Base-by-base conservation (phyloP, 1,140 invertebrate species). In the Zaprionus inermis region DNA sequence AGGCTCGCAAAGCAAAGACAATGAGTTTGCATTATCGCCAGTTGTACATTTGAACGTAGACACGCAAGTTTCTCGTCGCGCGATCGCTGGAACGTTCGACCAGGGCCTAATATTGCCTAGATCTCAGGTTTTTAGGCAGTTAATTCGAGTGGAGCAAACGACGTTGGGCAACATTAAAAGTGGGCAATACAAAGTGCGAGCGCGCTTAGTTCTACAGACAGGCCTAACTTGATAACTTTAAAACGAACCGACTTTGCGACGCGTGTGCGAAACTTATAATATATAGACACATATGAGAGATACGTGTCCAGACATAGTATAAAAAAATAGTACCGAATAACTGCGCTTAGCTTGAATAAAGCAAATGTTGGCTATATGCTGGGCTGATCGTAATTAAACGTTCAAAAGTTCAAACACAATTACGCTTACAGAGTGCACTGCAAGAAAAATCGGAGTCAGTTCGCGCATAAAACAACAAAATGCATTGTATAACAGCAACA, bases 11-110 rank as follows among this genome's bases (percentile, higher is more conserved):
- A 51, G 68, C 46, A 66, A 73, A 82, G 67, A 66, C 81, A 89
- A 88, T 89, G 85, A 90, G 84, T 72, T 83, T 64, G 80, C 84
- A 75, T 73, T 88, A 74, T 74, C 66, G 78, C 61, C 84, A 88
- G 84, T 88, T 84, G 81, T 72, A 75, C 68, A 61, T 72, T 88
- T 88, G 79, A 75, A 83, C 83, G 77, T 61, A 69, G 81, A 76
- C 84, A 89, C 84, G 84, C 84, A 89, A 89, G 78, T 76, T 68
- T 34, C 18, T 36, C 16, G 10, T 30, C 55, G 52, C n/a, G 16
- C 38, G 59, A 68, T 28, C 38, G 59, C 49, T 54, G 3, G 56
- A 71, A 44, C 30, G 63, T 72, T 24, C 34, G 64, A 67, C 65
- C 72, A 54, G 12, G 18, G 38, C 30, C 41, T 38, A 54, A 14